A percentile compares a stretch with the other conserved stretches of the same genome.
phyloP scores from a whole-genome alignment of 2,113 vertebrate genomes.

The Hemichromis elongatus region DNA sequence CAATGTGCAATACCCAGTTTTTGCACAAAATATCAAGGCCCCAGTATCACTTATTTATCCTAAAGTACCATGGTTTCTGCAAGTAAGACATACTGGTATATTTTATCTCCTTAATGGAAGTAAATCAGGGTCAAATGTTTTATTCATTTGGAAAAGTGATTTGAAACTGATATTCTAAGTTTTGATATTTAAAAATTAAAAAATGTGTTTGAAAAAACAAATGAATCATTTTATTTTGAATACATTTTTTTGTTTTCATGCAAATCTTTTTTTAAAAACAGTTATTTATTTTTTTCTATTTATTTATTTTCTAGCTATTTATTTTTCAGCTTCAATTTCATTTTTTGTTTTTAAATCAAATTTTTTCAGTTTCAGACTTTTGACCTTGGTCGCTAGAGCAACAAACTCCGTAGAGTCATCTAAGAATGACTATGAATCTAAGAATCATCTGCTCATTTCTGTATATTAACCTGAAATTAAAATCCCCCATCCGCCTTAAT shows the following conservation, averaged over 20 bases:
- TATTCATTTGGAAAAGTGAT: not conserved
- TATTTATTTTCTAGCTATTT: not conserved
- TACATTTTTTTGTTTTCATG: not conserved
- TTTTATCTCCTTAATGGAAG: not conserved
- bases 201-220: not conserved
- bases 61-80: too few species aligned
- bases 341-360: not conserved
- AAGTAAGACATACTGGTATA: not conserved
- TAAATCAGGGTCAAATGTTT: not conserved
- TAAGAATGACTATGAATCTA: too few species aligned
- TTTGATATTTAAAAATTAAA: not conserved
- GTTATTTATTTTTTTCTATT: too few species aligned
- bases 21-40: not conserved
- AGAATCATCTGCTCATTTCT: not conserved
- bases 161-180: not conserved
- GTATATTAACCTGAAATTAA: not conserved
- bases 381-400: not conserved
- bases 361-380: not conserved
- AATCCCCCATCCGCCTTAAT: not conserved
- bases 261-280: not conserved
- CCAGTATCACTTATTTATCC: not conserved
- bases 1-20: too few species aligned
- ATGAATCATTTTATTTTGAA: rapidly evolving
- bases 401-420: not conserved
- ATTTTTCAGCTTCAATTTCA: not conserved